Base-by-base conservation (phyloP, 2,797 vertebrate genomes). In the Uromys caudimaculatus region DNA sequence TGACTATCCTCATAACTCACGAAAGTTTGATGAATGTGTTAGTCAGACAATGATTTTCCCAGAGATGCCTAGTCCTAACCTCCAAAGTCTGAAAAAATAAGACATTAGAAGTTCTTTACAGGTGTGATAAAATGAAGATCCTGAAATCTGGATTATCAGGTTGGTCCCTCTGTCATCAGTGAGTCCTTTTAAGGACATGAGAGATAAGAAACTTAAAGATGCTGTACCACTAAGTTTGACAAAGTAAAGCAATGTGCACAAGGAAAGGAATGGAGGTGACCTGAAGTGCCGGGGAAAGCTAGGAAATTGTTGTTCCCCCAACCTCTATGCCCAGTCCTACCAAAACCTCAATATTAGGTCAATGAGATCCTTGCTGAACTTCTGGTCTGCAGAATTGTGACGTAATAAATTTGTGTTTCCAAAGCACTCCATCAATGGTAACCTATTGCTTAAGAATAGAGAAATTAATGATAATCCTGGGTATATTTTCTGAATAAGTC, bases 361-460 rank as follows among this genome's bases (percentile, higher is more conserved):
- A 76, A 17, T 19, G 84, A 78, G 64, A 88, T 12, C 54, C 62
- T 90, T 62, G 52, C 41, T 86, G 87, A 38, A 91, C 64, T 90
- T 95, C 56, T 75, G 50, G 75, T 47, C 62, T 85, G 60, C 14
- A 92, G 82, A 95, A 64, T 71, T 77, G 10, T 54, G 44, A 85
- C 38, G 81, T 90, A 73, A 84, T 79, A 88, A 56, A 84, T n/a
- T 38, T 95, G 21, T 82, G 50, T 79, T 78, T 93, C 16, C 75
- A 96, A 97, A 62, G 32, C 50, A 69, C 27, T 50, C 69, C 73
- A 19, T 94, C 71, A 96, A 32, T 77, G 35, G 60, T 71, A 94
- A 81, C 38, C 91, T 93, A 69, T 84, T 93, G 64, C 32, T 93
- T 62, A 93, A 75, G 50, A 94, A 73, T 32, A 93, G 21, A 60